These are phyloP conservation scores for Steatocranus sp. DNA, from an alignment of 2,797 vertebrate genomes.

Conservation along the genomic window DNA sequence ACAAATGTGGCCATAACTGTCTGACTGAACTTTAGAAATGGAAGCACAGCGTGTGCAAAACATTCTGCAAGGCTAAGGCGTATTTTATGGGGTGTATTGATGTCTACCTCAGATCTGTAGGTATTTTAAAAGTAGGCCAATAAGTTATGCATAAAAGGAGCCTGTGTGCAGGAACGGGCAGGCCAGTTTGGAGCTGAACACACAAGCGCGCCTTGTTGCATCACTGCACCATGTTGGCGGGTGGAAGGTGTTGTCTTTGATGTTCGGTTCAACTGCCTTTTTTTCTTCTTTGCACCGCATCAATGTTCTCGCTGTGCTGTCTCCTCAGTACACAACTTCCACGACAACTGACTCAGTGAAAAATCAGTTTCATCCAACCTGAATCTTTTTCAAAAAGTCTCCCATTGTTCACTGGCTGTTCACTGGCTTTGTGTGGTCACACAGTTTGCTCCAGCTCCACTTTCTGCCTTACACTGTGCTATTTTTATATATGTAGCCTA, in stretches of 20 bases:
- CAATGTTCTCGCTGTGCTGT: constrained; percentile 21
- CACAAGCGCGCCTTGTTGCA: constrained; percentile 29
- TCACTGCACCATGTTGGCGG: constrained; percentile 24
- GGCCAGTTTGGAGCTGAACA: constrained; percentile 16
- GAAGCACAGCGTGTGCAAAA: neutral
- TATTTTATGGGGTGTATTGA: neutral
- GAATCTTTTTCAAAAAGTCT: neutral
- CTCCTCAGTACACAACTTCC: neutral
- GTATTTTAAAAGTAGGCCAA: neutral
- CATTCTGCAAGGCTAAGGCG: neutral
- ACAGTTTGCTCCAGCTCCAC: neutral
- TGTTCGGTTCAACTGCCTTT: constrained; percentile 18
- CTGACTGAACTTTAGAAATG: neutral
- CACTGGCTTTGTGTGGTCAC: neutral
- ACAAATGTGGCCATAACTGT: neutral
- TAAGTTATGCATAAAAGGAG: neutral
- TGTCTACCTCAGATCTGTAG: neutral
- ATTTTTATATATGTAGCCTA: neutral
- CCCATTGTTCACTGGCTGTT: neutral
- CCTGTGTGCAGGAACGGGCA: neutral
- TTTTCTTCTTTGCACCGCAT: neutral
- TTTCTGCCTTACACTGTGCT: neutral
- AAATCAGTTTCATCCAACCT: constrained; percentile 5
- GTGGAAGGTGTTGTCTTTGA: constrained; percentile 60
- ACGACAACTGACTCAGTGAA: neutral